phyloP scores from a whole-genome alignment of 2,888 invertebrate species.

The Antheraea yamamai region DNA sequence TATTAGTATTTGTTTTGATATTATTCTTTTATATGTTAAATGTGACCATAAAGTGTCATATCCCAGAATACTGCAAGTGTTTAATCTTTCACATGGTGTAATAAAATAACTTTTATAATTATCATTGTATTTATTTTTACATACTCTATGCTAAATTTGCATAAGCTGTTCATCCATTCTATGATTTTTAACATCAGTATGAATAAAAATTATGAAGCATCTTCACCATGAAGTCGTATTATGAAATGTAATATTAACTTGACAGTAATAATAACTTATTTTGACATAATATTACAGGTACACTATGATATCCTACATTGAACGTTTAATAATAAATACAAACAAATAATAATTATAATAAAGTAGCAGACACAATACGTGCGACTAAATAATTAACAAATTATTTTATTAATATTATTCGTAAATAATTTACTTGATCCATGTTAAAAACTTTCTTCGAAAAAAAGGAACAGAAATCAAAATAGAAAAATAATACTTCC shows the following conservation, averaged over 20 bases:
- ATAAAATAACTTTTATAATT: neutral
- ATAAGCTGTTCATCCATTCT: neutral
- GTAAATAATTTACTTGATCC: conserved; percentile 16
- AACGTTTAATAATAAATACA: conserved; percentile 22
- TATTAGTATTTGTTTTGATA: too few species aligned
- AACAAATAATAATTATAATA: conserved; percentile 18
- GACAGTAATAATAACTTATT: conserved; percentile 53
- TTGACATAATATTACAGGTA: conserved; percentile 69
- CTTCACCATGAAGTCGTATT: neutral
- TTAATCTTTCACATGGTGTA: neutral
- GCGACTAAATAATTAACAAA: conserved; percentile 31
- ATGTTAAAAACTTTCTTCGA: conserved; percentile 3
- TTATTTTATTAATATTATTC: conserved; percentile 23
- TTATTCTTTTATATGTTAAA: too few species aligned
- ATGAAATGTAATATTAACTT: conserved; percentile 44
- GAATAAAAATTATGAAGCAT: neutral
- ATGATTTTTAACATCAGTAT: neutral
- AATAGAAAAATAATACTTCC: neutral
- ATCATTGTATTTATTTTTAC: neutral
- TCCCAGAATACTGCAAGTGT: too few species aligned
- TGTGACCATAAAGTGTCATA: too few species aligned
- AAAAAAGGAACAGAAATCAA: neutral
- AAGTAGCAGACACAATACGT: conserved; percentile 1
- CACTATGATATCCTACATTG: conserved; percentile 33
- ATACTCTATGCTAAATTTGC: conserved; percentile 4